A percentile compares a stretch with the other conserved stretches of the same genome.
These are phyloP conservation scores for Drosophila anomalipes DNA, from an alignment of 2,888 invertebrate species.

Conservation along the genomic window DNA sequence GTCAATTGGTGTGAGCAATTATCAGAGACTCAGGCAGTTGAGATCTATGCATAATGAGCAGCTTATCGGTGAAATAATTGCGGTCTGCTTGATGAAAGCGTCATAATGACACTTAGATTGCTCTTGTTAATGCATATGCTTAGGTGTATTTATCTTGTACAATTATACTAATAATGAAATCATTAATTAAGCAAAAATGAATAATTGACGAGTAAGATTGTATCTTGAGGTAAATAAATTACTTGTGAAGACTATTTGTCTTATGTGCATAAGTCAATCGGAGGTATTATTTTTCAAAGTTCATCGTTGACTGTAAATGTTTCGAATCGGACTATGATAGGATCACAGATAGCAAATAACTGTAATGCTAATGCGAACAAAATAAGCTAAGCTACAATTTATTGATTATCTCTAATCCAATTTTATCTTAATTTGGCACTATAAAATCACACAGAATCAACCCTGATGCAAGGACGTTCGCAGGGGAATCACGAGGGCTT, in stretches of 20 bases:
- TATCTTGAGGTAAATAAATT: not conserved
- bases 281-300: not conserved
- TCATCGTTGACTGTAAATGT: not conserved
- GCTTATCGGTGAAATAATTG: conserved; percentile 60
- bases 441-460: not conserved
- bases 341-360: not conserved
- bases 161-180: not conserved
- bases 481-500: not conserved
- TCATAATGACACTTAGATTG: conserved; percentile 2
- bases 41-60: conserved; percentile 63
- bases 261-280: not conserved
- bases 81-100: not conserved
- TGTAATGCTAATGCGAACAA: not conserved
- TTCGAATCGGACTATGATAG: not conserved
- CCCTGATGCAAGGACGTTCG: not conserved
- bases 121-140: not conserved
- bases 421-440: not conserved
- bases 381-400: not conserved
- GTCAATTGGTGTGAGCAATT: conserved; percentile 32
- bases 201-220: not conserved
- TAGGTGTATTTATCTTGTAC: not conserved
- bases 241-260: not conserved
- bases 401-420: not conserved
- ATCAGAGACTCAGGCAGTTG: conserved; percentile 20
- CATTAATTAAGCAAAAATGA: not conserved